These are phyloP conservation scores for Porites lutea DNA, from an alignment of 64 coral and sea anemone species.

Conservation along the genomic window DNA sequence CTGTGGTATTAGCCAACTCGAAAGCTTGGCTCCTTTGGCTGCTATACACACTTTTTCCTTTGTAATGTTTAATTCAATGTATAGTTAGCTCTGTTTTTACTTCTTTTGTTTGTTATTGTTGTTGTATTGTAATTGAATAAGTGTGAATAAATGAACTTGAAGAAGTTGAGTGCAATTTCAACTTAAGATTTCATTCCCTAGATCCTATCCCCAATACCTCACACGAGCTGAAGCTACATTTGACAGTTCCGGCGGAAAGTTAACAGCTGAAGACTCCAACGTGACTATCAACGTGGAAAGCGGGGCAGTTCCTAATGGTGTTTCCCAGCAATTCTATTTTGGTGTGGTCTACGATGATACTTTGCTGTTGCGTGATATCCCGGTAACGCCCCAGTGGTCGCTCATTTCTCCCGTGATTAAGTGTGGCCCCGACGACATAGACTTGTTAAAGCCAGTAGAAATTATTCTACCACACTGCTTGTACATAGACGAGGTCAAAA, in stretches of 20 bases:
- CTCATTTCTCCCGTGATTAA: conserved; percentile 26
- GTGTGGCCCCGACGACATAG: background rate
- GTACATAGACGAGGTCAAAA: background rate
- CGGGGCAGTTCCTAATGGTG: background rate
- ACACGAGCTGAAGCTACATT: background rate
- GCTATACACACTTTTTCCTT: too few relatives aligned
- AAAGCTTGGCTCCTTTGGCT: too few relatives aligned
- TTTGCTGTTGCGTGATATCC: conserved; percentile 1
- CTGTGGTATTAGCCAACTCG: too few relatives aligned
- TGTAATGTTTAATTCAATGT: too few relatives aligned
- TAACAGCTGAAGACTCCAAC: background rate
- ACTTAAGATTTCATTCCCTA: background rate
- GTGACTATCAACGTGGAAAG: background rate
- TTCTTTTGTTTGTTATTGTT: too few relatives aligned
- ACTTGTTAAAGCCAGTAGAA: background rate
- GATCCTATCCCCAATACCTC: background rate
- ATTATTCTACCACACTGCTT: conserved; percentile 17
- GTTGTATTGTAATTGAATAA: too few relatives aligned
- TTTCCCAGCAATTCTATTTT: conserved; percentile 1
- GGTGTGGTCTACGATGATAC: conserved; percentile 18
- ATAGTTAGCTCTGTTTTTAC: too few relatives aligned
- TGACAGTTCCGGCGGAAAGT: background rate
- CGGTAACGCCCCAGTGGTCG: background rate
- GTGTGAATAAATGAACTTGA: too few relatives aligned
- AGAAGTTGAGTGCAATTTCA: too few relatives aligned